Evolutionary conservation across 2,797 vertebrate species (phyloP).

Genomic region (Neopelma chrysocephalum): DNA sequence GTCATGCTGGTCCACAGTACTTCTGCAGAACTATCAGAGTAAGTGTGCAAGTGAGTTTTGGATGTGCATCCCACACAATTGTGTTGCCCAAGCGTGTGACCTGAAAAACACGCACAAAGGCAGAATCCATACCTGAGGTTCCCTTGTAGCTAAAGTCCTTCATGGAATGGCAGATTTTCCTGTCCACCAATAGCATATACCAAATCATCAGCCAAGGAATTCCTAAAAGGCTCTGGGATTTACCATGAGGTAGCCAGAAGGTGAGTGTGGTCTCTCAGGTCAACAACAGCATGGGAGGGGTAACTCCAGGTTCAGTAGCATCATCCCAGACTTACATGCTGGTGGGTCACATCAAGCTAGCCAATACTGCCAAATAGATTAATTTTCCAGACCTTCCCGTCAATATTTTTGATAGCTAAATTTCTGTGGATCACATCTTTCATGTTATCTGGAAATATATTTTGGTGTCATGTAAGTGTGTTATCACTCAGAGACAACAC

Average conservation of each 20-base stretch:
- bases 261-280: neutral
- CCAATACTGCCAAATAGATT: neutral
- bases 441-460: constrained; percentile 30
- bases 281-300: neutral
- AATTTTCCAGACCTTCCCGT: neutral
- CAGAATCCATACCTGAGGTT: neutral
- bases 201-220: neutral
- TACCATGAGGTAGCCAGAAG: neutral
- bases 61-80: neutral
- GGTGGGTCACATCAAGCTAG: neutral
- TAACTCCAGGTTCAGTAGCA: neutral
- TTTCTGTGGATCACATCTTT: constrained; percentile 25
- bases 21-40: neutral
- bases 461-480: constrained; percentile 3
- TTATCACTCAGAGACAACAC: constrained; percentile 50
- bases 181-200: neutral
- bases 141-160: neutral
- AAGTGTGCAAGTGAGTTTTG: neutral
- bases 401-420: neutral
- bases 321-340: neutral
- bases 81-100: neutral
- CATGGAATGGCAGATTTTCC: neutral
- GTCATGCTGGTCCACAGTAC: neutral
- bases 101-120: neutral
- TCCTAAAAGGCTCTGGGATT: neutral